Evolutionary conservation across 1,140 invertebrate genomes (phyloP).

Genomic region (Aphis craccivora): DNA sequence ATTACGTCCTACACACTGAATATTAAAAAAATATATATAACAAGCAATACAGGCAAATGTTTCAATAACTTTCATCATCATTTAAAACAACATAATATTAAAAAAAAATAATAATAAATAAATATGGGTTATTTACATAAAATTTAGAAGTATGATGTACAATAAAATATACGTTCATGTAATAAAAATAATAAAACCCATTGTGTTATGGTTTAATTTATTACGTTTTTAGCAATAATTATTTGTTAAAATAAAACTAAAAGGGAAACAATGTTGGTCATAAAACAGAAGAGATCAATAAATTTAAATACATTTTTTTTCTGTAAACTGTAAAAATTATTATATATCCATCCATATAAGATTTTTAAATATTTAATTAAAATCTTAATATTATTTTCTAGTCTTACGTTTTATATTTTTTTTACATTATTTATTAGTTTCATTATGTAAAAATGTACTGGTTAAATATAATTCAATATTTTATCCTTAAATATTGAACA

Average conservation of each 20-base stretch:
- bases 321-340: not conserved
- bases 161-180: not conserved
- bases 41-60: not conserved
- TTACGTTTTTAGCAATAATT: conserved; percentile 15
- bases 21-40: not conserved
- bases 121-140: not conserved
- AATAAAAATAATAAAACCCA: conserved; percentile 31
- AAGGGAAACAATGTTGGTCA: not conserved
- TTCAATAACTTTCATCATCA: not conserved
- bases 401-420: not conserved
- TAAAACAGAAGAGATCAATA: conserved; percentile 9
- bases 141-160: not conserved
- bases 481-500: not conserved
- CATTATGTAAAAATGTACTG: not conserved
- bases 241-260: not conserved
- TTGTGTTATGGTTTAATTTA: conserved; percentile 12
- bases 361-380: not conserved
- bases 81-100: not conserved
- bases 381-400: not conserved
- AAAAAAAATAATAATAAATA: not conserved
- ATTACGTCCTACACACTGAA: not conserved
- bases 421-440: not conserved
- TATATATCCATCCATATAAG: not conserved
- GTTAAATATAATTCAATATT: not conserved
- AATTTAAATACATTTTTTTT: not conserved